Evolutionary conservation across 1,140 invertebrate species (phyloP).

Genomic region (Agrilus planipennis): DNA sequence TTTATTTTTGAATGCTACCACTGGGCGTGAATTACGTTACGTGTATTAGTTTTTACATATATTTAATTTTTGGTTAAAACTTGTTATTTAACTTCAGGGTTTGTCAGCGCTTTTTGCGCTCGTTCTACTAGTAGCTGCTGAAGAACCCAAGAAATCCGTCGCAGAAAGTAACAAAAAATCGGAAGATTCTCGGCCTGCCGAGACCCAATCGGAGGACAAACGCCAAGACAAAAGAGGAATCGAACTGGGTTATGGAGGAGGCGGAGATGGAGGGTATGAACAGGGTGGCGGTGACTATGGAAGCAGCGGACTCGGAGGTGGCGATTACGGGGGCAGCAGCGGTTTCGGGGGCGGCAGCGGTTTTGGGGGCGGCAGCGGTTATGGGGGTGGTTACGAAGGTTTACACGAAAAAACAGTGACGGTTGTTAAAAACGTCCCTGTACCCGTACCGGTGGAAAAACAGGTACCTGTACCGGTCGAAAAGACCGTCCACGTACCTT

Average conservation of each 20-base stretch:
- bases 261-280: constrained; percentile 29
- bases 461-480: constrained; percentile 34
- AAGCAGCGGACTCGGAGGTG: constrained; percentile 18
- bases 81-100: constrained; percentile 20
- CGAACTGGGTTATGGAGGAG: constrained; percentile 42
- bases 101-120: constrained; percentile 38
- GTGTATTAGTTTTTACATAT: too few relatives aligned
- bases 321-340: constrained; percentile 21
- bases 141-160: constrained; percentile 34
- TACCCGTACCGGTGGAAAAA: constrained; percentile 30
- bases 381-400: constrained; percentile 30
- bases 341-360: constrained; percentile 18
- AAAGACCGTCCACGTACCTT: constrained; percentile 50
- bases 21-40: too few relatives aligned
- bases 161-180: constrained; percentile 30
- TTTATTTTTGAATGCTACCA: too few relatives aligned
- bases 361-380: background rate
- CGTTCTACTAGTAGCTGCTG: constrained; percentile 35
- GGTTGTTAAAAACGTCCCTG: constrained; percentile 54
- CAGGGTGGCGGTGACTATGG: constrained; percentile 27
- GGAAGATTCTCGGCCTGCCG: constrained; percentile 27
- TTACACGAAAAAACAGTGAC: constrained; percentile 60
- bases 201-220: constrained; percentile 36
- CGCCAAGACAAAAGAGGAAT: constrained; percentile 52
- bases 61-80: too few relatives aligned